Conservation (phyloP, 2,797 vertebrate species). For the Brotogeris chrysoptera region DNA sequence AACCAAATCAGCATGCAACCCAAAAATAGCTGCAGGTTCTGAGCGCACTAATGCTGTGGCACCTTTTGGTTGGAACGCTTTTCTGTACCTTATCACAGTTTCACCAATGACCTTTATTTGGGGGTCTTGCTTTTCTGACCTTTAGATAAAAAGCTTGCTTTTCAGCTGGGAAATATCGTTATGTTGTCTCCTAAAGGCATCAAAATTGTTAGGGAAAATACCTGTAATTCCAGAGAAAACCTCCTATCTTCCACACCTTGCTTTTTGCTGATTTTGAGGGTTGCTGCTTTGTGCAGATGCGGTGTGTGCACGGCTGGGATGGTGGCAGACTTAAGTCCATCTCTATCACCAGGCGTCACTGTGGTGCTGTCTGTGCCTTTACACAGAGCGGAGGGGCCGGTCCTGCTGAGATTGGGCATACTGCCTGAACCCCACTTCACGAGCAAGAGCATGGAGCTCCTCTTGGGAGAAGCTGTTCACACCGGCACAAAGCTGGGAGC, state of each 20-base stretch:
- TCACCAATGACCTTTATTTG: background rate
- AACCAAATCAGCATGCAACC: background rate
- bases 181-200: background rate
- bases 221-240: background rate
- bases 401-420: background rate
- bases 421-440: background rate
- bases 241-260: rapidly evolving
- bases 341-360: background rate
- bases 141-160: background rate
- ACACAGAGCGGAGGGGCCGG: background rate
- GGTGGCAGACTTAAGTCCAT: background rate
- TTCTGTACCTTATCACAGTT: background rate
- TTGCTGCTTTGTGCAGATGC: rapidly evolving
- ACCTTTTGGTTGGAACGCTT: background rate
- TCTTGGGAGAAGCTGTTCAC: background rate
- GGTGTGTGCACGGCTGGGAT: rapidly evolving
- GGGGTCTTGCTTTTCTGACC: background rate
- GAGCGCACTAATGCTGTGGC: background rate
- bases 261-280: background rate
- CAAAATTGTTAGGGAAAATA: background rate
- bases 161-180: background rate
- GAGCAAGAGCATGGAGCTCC: rapidly evolving
- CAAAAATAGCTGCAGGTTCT: background rate
- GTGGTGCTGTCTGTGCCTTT: background rate
- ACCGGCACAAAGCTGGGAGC: background rate